Percentiles rank a stretch among this genome's conserved stretches.
These are phyloP conservation scores for Hypomecis punctinalis DNA, from an alignment of 2,888 invertebrate genomes.

Conservation along the genomic window DNA sequence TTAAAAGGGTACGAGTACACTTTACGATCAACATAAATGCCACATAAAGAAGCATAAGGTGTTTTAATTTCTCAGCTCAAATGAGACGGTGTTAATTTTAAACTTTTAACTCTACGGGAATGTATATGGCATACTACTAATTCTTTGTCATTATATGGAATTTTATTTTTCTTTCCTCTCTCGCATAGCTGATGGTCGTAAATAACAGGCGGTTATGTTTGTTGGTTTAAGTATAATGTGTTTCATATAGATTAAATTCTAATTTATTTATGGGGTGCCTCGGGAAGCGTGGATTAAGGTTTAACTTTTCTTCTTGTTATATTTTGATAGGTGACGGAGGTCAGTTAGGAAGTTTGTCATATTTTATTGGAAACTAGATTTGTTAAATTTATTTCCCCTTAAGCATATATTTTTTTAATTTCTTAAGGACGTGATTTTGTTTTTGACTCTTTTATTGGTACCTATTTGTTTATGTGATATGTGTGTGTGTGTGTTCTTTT, in stretches of 20 bases:
- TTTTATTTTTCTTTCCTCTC: slow-evolving; percentile 60
- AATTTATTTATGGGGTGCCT: slow-evolving; percentile 68
- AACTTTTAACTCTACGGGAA: slow-evolving; percentile 58
- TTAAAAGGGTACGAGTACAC: slow-evolving; percentile 70
- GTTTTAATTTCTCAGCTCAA: slow-evolving; percentile 81
- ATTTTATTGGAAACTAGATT: slow-evolving; percentile 17
- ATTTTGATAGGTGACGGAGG: slow-evolving; percentile 43
- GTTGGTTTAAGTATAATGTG: slow-evolving; percentile 77
- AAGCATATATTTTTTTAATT: too few species aligned
- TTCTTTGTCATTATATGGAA: slow-evolving; percentile 76
- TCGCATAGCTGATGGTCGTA: slow-evolving; percentile 68
- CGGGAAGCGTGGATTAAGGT: slow-evolving; percentile 49
- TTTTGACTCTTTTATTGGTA: too few species aligned
- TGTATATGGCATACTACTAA: slow-evolving; percentile 66
- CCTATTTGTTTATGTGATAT: too few species aligned
- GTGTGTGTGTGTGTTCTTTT: too few species aligned
- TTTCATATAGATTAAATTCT: slow-evolving; percentile 75
- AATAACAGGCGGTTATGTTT: slow-evolving; percentile 76
- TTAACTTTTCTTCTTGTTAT: slow-evolving; percentile 50
- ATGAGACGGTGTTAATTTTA: slow-evolving; percentile 81
- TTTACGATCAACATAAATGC: slow-evolving; percentile 81
- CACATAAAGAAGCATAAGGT: slow-evolving; percentile 82
- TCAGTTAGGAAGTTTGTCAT: slow-evolving; percentile 43
- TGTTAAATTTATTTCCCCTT: neutral
- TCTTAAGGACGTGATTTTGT: too few species aligned